A percentile compares a stretch with the other conserved stretches of the same genome.
Evolutionary conservation across 2,113 vertebrate genomes (phyloP).

Genomic region (Indicator indicator): DNA sequence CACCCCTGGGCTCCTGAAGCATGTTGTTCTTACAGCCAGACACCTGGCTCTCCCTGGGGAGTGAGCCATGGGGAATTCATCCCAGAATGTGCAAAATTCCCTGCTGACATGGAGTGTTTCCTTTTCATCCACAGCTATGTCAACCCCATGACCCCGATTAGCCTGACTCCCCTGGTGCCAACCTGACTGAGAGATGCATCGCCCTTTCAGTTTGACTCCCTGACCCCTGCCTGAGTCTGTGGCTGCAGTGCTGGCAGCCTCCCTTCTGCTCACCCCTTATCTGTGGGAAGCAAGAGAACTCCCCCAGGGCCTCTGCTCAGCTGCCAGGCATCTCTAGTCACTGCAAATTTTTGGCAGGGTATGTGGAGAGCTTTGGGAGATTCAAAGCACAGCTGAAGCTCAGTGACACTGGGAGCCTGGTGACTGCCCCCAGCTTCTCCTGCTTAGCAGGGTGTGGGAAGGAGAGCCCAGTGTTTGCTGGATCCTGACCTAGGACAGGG

Average conservation of each 20-base stretch:
- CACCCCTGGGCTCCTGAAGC: not conserved
- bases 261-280: fast-evolving
- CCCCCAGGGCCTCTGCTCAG: not conserved
- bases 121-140: not conserved
- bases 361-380: not conserved
- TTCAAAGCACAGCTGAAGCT: not conserved
- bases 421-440: fast-evolving
- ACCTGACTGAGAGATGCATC: not conserved
- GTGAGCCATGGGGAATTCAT: not conserved
- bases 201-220: not conserved
- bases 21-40: not conserved
- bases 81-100: not conserved
- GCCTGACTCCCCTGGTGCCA: not conserved
- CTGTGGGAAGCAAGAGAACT: not conserved
- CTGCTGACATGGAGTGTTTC: not conserved
- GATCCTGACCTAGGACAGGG: not conserved
- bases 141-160: not conserved
- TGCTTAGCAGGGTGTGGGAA: not conserved
- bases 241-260: not conserved
- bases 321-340: fast-evolving
- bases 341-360: not conserved
- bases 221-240: not conserved
- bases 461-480: not conserved
- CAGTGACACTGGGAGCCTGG: fast-evolving
- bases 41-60: not conserved